Evolutionary conservation across 2,797 vertebrate genomes (phyloP).

Genomic region (Poeciliopsis turneri): DNA sequence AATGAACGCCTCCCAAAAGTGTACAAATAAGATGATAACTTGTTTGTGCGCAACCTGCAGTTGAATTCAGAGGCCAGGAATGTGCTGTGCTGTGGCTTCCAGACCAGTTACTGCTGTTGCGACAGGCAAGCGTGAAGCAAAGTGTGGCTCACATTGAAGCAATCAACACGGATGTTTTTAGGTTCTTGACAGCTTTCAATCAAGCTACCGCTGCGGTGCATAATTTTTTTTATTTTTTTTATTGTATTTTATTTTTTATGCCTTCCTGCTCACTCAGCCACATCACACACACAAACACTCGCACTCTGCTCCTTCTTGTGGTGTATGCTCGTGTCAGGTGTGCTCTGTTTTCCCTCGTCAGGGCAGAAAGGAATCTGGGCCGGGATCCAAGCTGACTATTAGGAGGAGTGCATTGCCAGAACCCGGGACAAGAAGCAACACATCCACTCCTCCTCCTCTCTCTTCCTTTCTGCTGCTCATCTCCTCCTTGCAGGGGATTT

Average conservation of each 20-base stretch:
- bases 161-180: conserved; percentile 33
- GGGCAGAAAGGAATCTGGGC: conserved; percentile 81
- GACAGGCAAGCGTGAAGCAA: conserved; percentile 33
- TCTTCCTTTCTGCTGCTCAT: conserved; percentile 19
- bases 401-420: conserved; percentile 67
- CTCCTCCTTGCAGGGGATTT: conserved; percentile 31
- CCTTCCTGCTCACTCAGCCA: conserved; percentile 24
- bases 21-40: conserved; percentile 33
- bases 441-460: conserved; percentile 66
- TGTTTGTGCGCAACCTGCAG: conserved; percentile 22
- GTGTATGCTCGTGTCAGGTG: conserved; percentile 81
- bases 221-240: background rate
- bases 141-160: conserved; percentile 38
- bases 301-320: conserved; percentile 52
- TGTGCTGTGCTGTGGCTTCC: conserved; percentile 33
- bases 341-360: conserved; percentile 81
- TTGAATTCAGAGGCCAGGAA: conserved; percentile 50
- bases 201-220: conserved; percentile 26
- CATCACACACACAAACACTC: conserved; percentile 32
- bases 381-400: conserved; percentile 76
- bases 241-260: background rate
- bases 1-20: conserved; percentile 10
- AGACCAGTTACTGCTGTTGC: conserved; percentile 36
- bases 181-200: conserved; percentile 47
- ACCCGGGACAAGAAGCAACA: conserved; percentile 80